Base-by-base conservation (phyloP, 2,797 vertebrate genomes). In the Simalia tracyae region DNA sequence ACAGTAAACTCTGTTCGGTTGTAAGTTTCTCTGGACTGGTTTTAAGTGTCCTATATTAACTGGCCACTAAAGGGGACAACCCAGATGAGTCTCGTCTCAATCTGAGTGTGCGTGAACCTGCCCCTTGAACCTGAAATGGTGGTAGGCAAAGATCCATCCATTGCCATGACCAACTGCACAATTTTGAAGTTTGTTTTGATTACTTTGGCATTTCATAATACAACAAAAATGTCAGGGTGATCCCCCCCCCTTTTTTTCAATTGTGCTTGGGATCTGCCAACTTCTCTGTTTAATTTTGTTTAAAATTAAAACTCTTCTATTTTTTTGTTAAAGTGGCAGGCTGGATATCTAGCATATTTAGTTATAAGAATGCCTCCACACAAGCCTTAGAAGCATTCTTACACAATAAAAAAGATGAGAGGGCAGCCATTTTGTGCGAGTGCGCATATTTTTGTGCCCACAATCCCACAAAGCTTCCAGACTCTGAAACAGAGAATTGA, bases 1-100 rank as follows among this genome's bases (percentile, higher is more conserved):
- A 28, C 26, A 54, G 11, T 54, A n/a, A 72, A 60, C 42, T 22
- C 24, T 0, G 0, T n/a, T 72, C 22, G 15, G 15, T 0, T 10
- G 4, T 89, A 61, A 84, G 36, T 63, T 22, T 64, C 9, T 28
- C n/a, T 10, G 12, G 5, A 10, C 2, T 88, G 42, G 14, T 22
- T 60, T 3, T 76, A 19, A 63, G 15, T 81, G n/a, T 90, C 9
- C 86, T 28, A 0, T 81, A 64, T 64, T 64, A 88, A 89, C 5
- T 15, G 28, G 24, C 42, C n/a, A 36, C 3, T 11, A 7, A 57
- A 17, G 14, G 26, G 6, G 59, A 84, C 26, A 36, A 59, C 17
- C 8, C 4, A 59, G 42, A 56, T 42, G 2, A 17, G 50, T 54
- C 50, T 54, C 50, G 6, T 56, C 10, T 42, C 19, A 15, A 17